Evolutionary conservation across 2,888 invertebrate species (phyloP).

Genomic region (Lasiommata megera): DNA sequence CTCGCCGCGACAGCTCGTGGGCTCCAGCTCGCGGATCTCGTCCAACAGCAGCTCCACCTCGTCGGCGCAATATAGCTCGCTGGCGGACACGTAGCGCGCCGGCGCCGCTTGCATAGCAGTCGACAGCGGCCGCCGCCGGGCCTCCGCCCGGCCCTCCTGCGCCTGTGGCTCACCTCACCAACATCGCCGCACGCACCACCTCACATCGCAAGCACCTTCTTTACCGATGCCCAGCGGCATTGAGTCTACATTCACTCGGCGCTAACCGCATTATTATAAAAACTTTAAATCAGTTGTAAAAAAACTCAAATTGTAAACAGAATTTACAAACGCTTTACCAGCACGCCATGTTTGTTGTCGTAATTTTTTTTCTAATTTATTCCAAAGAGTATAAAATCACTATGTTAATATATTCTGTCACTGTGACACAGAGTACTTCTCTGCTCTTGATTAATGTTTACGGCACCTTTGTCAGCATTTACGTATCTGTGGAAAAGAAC

Average conservation of each 20-base stretch:
- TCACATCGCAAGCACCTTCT: slow-evolving; percentile 2
- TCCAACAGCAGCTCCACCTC: slow-evolving; percentile 80
- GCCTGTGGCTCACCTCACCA: slow-evolving; percentile 45
- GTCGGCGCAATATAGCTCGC: slow-evolving; percentile 79
- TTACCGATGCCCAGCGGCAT: slow-evolving; percentile 59
- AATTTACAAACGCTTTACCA: slow-evolving; percentile 52
- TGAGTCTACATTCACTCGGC: slow-evolving; percentile 46
- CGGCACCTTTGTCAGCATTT: too few species aligned
- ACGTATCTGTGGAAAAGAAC: too few species aligned
- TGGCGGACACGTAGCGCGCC: slow-evolving; percentile 79
- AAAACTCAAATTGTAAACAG: slow-evolving; percentile 56
- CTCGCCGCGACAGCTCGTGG: slow-evolving; percentile 75
- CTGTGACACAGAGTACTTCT: too few species aligned
- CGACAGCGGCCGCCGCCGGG: too few species aligned
- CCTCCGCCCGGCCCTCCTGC: slow-evolving; percentile 57
- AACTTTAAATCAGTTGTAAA: slow-evolving; percentile 35
- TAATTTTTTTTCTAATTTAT: slow-evolving; percentile 35
- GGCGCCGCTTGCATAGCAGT: slow-evolving; percentile 77
- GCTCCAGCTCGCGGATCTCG: slow-evolving; percentile 79
- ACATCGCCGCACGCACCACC: slow-evolving; percentile 15
- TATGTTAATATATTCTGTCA: too few species aligned
- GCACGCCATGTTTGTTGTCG: slow-evolving; percentile 77
- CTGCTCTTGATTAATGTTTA: too few species aligned
- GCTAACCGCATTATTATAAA: slow-evolving; percentile 55
- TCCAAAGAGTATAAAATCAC: too few species aligned